phyloP scores from a whole-genome alignment of 2,113 vertebrate species.

The Condylura cristata region DNA sequence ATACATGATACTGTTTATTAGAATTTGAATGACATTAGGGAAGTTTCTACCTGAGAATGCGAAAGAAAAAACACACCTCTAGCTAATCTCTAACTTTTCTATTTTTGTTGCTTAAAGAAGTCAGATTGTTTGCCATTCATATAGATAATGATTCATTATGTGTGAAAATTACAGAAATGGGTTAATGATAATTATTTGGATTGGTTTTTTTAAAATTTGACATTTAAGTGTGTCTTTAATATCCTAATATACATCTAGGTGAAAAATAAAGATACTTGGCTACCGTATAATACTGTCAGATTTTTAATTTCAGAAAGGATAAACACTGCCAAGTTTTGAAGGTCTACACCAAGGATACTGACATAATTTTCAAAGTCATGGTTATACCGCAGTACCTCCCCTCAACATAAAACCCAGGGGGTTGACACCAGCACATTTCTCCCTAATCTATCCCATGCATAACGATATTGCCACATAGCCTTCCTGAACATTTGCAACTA shows the following conservation, averaged over 20 bases:
- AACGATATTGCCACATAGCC: constrained; percentile 67
- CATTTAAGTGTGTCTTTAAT: constrained; percentile 77
- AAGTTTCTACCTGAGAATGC: not conserved
- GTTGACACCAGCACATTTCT: constrained; percentile 77
- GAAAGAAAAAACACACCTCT: constrained; percentile 72
- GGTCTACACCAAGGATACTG: constrained; percentile 88
- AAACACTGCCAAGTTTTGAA: constrained; percentile 87
- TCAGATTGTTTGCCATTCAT: constrained; percentile 79
- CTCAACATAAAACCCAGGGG: constrained; percentile 82
- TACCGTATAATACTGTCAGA: constrained; percentile 83
- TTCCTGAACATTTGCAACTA: constrained; percentile 61
- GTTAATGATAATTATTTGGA: constrained; percentile 76
- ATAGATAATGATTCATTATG: constrained; percentile 72
- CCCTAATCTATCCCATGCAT: constrained; percentile 70
- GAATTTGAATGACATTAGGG: constrained; percentile 18
- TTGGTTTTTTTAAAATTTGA: constrained; percentile 58
- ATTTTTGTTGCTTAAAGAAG: constrained; percentile 46
- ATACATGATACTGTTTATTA: constrained; percentile 63
- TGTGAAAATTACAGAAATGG: constrained; percentile 66
- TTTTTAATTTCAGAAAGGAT: constrained; percentile 87
- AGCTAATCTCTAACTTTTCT: constrained; percentile 76
- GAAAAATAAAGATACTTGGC: constrained; percentile 79
- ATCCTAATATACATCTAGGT: constrained; percentile 75
- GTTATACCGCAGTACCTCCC: constrained; percentile 79
- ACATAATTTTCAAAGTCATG: constrained; percentile 88